phyloP scores from a whole-genome alignment of 2,797 vertebrate species.

The Tauraco hartlaubi region DNA sequence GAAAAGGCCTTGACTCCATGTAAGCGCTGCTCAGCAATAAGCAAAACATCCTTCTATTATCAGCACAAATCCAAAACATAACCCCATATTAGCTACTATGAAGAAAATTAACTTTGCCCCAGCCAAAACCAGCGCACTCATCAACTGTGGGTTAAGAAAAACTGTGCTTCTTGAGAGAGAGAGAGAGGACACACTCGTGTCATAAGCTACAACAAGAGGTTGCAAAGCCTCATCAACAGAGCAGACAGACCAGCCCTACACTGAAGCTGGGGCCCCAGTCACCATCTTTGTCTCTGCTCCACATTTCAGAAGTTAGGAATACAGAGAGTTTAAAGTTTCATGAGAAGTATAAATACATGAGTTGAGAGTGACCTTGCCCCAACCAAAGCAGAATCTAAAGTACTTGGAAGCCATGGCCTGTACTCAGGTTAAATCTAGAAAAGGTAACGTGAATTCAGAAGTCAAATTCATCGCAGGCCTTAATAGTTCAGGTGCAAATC shows the following conservation, averaged over 20 bases:
- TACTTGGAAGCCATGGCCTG: background rate
- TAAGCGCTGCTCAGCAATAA: no score
- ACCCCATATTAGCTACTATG: no score
- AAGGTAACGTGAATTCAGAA: background rate
- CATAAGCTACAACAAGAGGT: background rate
- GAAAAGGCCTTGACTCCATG: no score
- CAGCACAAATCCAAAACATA: no score
- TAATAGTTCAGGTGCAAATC: background rate
- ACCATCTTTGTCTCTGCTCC: background rate
- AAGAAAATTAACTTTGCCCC: no score
- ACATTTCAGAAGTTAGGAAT: background rate
- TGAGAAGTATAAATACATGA: background rate
- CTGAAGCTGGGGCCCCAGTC: background rate
- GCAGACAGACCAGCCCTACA: background rate
- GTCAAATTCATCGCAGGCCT: background rate
- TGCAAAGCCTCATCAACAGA: background rate
- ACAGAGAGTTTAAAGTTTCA: background rate
- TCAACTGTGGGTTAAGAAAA: background rate
- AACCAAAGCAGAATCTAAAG: background rate
- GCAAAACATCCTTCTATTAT: no score
- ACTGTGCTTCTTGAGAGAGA: background rate
- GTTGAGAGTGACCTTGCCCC: background rate
- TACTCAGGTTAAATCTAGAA: background rate
- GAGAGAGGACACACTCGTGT: accelerated
- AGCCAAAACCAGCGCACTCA: background rate